Evolutionary conservation across 2,113 vertebrate genomes (phyloP), one percentile per base, ranked within the genome.

Genomic region (Haliaeetus leucogaster): DNA sequence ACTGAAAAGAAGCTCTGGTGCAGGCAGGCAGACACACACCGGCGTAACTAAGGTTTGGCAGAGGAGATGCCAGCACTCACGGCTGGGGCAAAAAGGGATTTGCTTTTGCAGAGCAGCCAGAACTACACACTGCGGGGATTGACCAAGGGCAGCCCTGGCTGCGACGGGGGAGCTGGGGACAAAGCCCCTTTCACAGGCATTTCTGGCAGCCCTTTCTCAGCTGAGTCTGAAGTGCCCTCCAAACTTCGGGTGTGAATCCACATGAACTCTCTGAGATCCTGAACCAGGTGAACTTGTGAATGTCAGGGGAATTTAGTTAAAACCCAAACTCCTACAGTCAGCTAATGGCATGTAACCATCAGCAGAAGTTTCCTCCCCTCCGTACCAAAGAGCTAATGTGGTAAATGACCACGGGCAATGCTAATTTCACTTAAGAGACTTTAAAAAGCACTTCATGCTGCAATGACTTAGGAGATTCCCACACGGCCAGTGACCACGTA

Each of bases 121-220:
- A 36, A 27, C 14, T 3, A 15, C 32, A 4, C 3, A 1, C 10
- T 2, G 18, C 0, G 21, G 32, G 11, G 66, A 20, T 1, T 18
- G n/a, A 63, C 16, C 5, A 1, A 52, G 53, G 53, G 47, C 27
- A 45, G 67, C 38, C 56, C 38, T 10, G 48, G 70, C 48, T 14
- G 40, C 1, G 2, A 21, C 1, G 8, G 48, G 29, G 56, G 48
- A 14, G n/a, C 13, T 26, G 65, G 50, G 86, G 86, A 58, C 18
- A 38, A 66, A 82, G 43, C 6, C 38, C 38, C 27, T 20, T 38
- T 11, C 22, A 14, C 14, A 4, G 52, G 61, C 2, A 7, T 29
- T 47, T 61, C 53, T 50, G 62, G 50, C 21, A 56, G 53, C 45
- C n/a, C 36, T 32, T 42, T 68, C 86, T 15, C n/a, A 32, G 42